Evolutionary conservation across 2,797 vertebrate species (phyloP).

Genomic region (Oryzias dopingdopingensis): DNA sequence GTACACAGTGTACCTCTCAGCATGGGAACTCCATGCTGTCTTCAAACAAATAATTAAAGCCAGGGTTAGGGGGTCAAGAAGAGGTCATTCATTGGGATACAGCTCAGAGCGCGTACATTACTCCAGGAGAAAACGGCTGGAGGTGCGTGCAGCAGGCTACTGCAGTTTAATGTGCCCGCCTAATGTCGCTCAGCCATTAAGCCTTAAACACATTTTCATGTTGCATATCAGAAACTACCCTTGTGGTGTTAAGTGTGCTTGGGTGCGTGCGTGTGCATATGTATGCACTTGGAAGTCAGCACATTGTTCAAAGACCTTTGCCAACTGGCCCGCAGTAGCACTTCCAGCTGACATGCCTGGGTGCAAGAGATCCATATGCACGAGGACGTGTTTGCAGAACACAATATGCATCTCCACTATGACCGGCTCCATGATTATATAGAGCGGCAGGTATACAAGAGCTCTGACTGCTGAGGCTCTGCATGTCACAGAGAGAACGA

Average conservation of each 20-base stretch:
- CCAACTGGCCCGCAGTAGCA: constrained; percentile 51
- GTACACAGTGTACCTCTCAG: constrained; percentile 80
- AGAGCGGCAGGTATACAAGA: constrained; percentile 13
- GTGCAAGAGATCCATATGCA: constrained; percentile 9
- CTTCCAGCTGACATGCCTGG: constrained; percentile 31
- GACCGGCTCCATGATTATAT: not conserved
- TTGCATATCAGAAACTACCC: constrained; percentile 41
- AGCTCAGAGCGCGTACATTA: constrained; percentile 95
- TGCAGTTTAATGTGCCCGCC: constrained; percentile 79
- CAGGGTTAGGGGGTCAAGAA: constrained; percentile 93
- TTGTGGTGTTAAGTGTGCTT: constrained; percentile 29
- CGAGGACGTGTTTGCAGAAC: constrained; percentile 14
- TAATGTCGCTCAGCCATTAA: constrained; percentile 69
- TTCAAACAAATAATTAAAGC: constrained; percentile 99
- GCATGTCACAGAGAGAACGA: constrained; percentile 40
- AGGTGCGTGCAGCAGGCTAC: constrained; percentile 19
- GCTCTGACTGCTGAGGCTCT: constrained; percentile 16
- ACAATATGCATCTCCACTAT: constrained; percentile 4
- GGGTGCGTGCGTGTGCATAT: constrained; percentile 35
- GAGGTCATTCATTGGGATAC: constrained; percentile 97
- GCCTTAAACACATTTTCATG: constrained; percentile 48
- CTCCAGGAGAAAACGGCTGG: constrained; percentile 61
- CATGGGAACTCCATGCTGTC: constrained; percentile 96
- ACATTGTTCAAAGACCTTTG: constrained; percentile 54
- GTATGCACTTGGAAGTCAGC: constrained; percentile 39